Conservation (phyloP, 2,113 vertebrate genomes). For the Noturus placidus region DNA sequence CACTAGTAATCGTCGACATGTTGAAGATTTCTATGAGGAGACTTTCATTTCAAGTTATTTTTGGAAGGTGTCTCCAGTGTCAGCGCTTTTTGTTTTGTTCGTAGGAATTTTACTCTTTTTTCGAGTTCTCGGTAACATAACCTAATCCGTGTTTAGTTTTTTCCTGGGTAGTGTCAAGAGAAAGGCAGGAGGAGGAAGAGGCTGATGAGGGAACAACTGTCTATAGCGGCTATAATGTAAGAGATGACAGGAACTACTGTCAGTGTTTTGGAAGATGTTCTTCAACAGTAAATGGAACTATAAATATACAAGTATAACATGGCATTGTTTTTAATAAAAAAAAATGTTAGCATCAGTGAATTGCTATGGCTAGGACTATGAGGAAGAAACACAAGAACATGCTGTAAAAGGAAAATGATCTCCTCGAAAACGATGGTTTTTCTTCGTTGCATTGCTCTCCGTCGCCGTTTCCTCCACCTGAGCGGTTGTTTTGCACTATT, state of each 20-base stretch:
- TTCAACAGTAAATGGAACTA: too few relatives aligned
- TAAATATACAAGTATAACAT: neutral
- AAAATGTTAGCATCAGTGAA: too few relatives aligned
- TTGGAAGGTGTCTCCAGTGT: too few relatives aligned
- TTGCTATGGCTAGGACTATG: neutral
- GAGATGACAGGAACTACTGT: neutral
- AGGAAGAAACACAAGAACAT: neutral
- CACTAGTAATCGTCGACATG: too few relatives aligned
- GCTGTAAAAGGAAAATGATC: neutral
- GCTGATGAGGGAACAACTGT: neutral
- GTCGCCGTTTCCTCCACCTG: neutral
- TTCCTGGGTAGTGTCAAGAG: too few relatives aligned
- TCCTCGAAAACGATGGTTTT: neutral
- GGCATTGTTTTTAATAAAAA: neutral
- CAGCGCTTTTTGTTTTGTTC: too few relatives aligned
- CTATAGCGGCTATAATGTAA: neutral
- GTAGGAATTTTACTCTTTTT: too few relatives aligned
- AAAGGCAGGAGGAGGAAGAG: neutral
- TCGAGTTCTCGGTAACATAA: neutral
- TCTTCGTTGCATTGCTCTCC: neutral
- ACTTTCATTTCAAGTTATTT: too few relatives aligned
- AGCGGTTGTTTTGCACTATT: constrained; percentile 18
- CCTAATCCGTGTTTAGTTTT: neutral
- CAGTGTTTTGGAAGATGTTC: too few relatives aligned
- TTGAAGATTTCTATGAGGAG: too few relatives aligned